Percentiles rank a stretch among this genome's conserved stretches.
These are phyloP conservation scores for Suillia variegata DNA, from an alignment of 2,888 invertebrate species.

Conservation along the genomic window DNA sequence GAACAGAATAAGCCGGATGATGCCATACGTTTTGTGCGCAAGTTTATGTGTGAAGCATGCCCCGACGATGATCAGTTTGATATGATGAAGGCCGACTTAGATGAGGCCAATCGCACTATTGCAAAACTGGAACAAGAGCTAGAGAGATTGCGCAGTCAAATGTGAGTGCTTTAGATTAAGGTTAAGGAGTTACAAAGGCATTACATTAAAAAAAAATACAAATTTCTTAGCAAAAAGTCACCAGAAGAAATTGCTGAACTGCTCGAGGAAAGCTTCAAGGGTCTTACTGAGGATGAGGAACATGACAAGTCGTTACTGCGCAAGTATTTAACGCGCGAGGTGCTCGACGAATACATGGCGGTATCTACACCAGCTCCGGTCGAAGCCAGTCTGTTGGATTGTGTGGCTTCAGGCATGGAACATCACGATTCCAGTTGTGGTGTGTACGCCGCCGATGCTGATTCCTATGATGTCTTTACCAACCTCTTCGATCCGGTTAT, in stretches of 20 bases:
- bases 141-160: constrained; percentile 52
- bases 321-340: constrained; percentile 65
- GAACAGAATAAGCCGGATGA: constrained; percentile 60
- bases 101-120: constrained; percentile 51
- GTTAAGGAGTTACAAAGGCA: not conserved
- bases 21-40: constrained; percentile 59
- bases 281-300: constrained; percentile 63
- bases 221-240: constrained; percentile 50
- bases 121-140: constrained; percentile 52
- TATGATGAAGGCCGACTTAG: constrained; percentile 52
- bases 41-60: constrained; percentile 58
- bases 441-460: constrained; percentile 71
- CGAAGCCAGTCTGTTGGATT: constrained; percentile 68
- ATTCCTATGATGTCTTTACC: constrained; percentile 68
- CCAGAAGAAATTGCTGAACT: constrained; percentile 59
- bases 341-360: constrained; percentile 65
- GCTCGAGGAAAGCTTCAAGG: constrained; percentile 63
- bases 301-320: constrained; percentile 67
- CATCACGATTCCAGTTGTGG: constrained; percentile 70
- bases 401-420: constrained; percentile 69
- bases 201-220: not conserved
- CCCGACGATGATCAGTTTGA: constrained; percentile 58
- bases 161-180: constrained; percentile 51
- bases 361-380: constrained; percentile 64
- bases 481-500: constrained; percentile 72